Base-by-base conservation (phyloP, 92 coral and sea anemone genomes). In the Paragorgia papillata region DNA sequence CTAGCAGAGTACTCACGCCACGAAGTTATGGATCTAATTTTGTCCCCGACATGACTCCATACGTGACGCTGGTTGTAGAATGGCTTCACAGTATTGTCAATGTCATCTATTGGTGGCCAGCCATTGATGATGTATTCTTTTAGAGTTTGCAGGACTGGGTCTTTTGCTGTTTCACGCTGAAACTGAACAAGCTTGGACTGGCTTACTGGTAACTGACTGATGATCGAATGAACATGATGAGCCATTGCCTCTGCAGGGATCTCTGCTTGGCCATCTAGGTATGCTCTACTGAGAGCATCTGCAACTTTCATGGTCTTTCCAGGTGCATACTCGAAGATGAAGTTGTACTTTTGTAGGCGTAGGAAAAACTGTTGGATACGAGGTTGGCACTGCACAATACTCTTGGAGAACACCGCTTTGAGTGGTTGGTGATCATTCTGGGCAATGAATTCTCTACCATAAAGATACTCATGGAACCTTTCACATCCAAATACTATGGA, bases 201-300 rank as follows among this genome's bases (percentile, higher is more conserved):
- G 55, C 73, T 65, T 6, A 65, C 73, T 65, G 73, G 73, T 37
- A n/a, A n/a, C n/a, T n/a, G n/a, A n/a, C n/a, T n/a, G n/a, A n/a
- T n/a, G n/a, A n/a, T n/a, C n/a, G n/a, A n/a, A n/a, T n/a, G n/a
- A n/a, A n/a, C n/a, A n/a, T n/a, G n/a, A n/a, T n/a, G n/a, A n/a
- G n/a, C n/a, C n/a, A n/a, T n/a, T n/a, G n/a, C n/a, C n/a, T n/a
- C n/a, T n/a, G n/a, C n/a, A n/a, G n/a, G n/a, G n/a, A n/a, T n/a
- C n/a, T n/a, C n/a, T n/a, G n/a, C n/a, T n/a, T n/a, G 37, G 26
- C 54, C 43, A 17, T 17, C 5, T 4, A 4, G 26, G 6, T 6
- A 5, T 17, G 58, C 8, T 4, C n/a, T 17, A 5, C 58, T 51
- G 26, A 22, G 66, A 25, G 66, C 66, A 59, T 22, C 66, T 59